Percentiles rank a stretch among this genome's conserved stretches.
Evolutionary conservation across 1,140 invertebrate genomes (phyloP).

Genomic region (Tetraneura akinire): DNA sequence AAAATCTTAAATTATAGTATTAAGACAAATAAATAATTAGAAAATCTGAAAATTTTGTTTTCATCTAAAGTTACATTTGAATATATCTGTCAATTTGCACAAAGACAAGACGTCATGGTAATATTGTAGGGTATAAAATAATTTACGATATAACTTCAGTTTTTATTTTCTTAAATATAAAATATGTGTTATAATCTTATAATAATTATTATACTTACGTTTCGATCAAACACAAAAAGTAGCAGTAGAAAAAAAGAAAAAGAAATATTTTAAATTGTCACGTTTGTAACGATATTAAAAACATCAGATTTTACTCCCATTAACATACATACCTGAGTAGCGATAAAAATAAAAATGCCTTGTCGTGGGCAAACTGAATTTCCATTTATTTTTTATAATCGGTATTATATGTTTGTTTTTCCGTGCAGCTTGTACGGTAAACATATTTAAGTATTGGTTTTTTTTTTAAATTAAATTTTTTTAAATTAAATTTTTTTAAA

Average conservation of each 20-base stretch:
- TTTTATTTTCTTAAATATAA: too few species aligned
- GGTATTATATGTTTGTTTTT: constrained; percentile 26
- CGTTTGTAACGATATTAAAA: not conserved
- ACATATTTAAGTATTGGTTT: not conserved
- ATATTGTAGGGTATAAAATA: too few species aligned
- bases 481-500: too few species aligned
- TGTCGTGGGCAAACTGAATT: constrained; percentile 21
- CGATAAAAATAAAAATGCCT: constrained; percentile 28
- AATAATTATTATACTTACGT: constrained; percentile 44
- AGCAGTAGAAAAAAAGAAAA: constrained; percentile 25
- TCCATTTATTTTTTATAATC: constrained; percentile 35
- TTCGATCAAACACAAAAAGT: not conserved
- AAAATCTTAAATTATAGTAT: too few species aligned
- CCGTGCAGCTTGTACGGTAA: constrained; percentile 28
- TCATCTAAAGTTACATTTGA: too few species aligned
- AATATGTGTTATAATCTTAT: too few species aligned
- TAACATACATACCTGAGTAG: constrained; percentile 36
- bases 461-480: not conserved
- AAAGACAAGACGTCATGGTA: too few species aligned
- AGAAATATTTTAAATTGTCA: constrained; percentile 6
- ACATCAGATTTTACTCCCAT: not conserved
- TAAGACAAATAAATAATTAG: too few species aligned
- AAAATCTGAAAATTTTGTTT: too few species aligned
- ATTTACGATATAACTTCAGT: too few species aligned
- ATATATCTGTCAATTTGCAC: too few species aligned